Conservation (phyloP, 1,140 invertebrate species). For the Eupeodes corollae region DNA sequence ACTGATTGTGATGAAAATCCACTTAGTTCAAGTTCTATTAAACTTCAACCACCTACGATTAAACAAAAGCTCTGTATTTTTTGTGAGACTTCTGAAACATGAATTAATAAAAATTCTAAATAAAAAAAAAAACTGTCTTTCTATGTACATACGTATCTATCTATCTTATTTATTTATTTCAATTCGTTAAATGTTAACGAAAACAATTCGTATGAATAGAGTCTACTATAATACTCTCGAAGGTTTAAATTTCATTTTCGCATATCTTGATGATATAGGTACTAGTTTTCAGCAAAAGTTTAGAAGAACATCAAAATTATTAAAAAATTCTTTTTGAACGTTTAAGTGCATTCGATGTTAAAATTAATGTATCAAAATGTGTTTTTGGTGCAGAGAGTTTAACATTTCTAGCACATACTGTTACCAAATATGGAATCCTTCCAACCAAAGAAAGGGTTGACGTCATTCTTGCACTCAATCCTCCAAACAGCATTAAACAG, state of each 20-base stretch:
- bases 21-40: too few species aligned
- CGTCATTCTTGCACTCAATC: constrained; percentile 11
- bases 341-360: constrained; percentile 14
- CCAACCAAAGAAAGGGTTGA: constrained; percentile 19
- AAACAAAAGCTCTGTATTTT: too few species aligned
- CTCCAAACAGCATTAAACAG: constrained; percentile 15
- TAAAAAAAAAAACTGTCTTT: too few species aligned
- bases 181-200: too few species aligned
- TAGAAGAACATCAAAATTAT: constrained; percentile 18
- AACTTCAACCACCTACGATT: too few species aligned
- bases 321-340: constrained; percentile 17
- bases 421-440: constrained; percentile 14
- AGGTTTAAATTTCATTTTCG: constrained; percentile 28
- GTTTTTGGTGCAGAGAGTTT: constrained; percentile 14
- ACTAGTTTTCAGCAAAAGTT: too few species aligned
- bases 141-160: too few species aligned
- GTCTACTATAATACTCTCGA: constrained; percentile 34
- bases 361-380: constrained; percentile 25
- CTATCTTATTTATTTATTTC: too few species aligned
- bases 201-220: too few species aligned
- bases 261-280: constrained; percentile 42
- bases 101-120: too few species aligned
- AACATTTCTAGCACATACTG: constrained; percentile 24
- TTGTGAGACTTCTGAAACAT: too few species aligned
- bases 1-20: too few species aligned